Base-by-base conservation (phyloP, 1,140 invertebrate species). In the Cepaea nemoralis region DNA sequence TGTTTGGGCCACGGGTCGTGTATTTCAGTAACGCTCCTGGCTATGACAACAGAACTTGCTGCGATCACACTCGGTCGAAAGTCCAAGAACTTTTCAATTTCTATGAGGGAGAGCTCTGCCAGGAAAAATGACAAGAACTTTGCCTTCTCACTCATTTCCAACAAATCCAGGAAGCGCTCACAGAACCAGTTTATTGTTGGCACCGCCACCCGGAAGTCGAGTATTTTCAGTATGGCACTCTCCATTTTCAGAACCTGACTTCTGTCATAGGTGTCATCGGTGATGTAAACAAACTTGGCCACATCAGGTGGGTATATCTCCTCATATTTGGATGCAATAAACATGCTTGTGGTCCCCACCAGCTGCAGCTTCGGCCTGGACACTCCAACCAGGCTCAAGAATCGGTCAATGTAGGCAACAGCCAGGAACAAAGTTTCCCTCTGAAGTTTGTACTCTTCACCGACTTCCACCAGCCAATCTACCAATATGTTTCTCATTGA, bases 401-500 rank as follows among this genome's bases (percentile, higher is more conserved):
- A 99, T 63, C 97, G 93, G 91, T 99, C 98, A 80, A 99, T 95
- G 90, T 97, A 98, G 55, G 95, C 96, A 59, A 99, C 95, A 78
- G 97, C 95, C 69, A 99, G 93, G 91, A 97, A 97, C 0, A 99
- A 91, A 0, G 98, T 99, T 92, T 99, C 98, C 16, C 42, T 45
- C 42, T 45, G 42, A 16, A 45, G 42, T 16, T 45, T 45, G 42
- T 45, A 45, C 16, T 45, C 42, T 16, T 45, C 42, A 45, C 42
- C 42, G 33, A 71, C 77, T 91, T 99, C 97, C 19, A 99, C 97
- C 95, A 99, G 95, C 98, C 98, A 99, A 91, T 99, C 97, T 1
- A 99, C 95, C 2, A 99, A 92, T 35, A 99, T 93, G 0, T 96
- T 94, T 82, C 98, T 93, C 96, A 98, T 99, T 92, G 95, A 95